Evolutionary conservation across 1,140 invertebrate species (phyloP), one percentile per base, ranked within the genome.

Genomic region (Diplogasteroides magnus): DNA sequence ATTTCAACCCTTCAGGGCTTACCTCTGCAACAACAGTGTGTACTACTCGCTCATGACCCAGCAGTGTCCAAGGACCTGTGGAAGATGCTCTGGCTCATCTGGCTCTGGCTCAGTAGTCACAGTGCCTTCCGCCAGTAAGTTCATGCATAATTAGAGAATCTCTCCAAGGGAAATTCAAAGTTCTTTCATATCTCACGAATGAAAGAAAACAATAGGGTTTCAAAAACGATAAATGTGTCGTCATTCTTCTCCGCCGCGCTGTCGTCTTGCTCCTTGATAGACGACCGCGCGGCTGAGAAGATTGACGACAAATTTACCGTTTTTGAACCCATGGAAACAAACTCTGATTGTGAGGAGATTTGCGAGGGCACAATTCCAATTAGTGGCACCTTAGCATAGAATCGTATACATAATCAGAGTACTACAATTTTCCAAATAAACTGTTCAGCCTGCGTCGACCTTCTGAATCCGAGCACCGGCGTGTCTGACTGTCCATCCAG

Each of bases 41-140:
- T 73, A 71, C 64, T 71, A 71, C 64, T 28, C 59, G n/a, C 25
- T 71, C 25, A 71, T 71, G 69, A 71, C 69, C 27, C 28, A 37
- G 27, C 69, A 71, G 27, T 71, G 69, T 57, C 62, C 69, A 61
- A 71, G 60, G 61, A 71, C 69, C 23, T 71, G 69, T 31, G 61
- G 61, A 57, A 56, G 68, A 32, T 70, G 68, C 63, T 63, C 37
- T 29, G 26, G 13, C 56, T 31, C 65, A 1, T 61, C 67, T 1
- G 23, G 55, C 23, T 59, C 66, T 1, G 57, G 31, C 28, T 61
- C 59, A 19, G 37, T n/a, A 48, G 37, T 48, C 6, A 48, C 26
- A 59, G 31, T 31, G 26, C 56, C 2, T 66, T 56, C 13, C 58
- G 56, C 60, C 11, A 60, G 65, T 67, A 25, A 1, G 3, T 6